phyloP scores from a whole-genome alignment of 2,797 vertebrate species.

The Crax fasciolata region DNA sequence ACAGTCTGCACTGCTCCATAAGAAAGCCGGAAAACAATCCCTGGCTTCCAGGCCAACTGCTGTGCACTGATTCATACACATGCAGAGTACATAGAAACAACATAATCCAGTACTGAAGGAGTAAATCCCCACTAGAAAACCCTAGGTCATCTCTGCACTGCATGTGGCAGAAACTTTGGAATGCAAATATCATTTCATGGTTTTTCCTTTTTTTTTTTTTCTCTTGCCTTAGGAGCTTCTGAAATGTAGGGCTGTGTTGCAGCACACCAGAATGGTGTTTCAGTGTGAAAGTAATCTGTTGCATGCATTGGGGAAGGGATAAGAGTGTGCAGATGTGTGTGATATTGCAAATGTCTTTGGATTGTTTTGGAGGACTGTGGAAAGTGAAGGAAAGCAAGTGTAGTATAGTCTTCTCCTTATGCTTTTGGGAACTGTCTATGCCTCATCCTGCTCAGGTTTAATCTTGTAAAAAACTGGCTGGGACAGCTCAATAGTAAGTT shows the following conservation, averaged over 20 bases:
- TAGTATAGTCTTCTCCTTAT: not conserved
- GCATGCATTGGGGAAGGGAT: not conserved
- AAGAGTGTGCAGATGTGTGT: not conserved
- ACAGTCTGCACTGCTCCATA: not conserved
- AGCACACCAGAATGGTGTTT: not conserved
- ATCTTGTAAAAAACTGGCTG: not conserved
- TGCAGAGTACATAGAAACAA: not conserved
- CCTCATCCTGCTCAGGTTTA: not conserved
- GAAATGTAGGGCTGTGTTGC: not conserved
- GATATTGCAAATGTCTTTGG: not conserved
- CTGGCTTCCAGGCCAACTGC: not conserved
- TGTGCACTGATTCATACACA: not conserved
- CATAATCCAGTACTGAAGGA: too few species aligned
- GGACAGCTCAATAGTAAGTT: not conserved
- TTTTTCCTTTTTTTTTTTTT: not conserved
- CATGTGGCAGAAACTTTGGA: not conserved
- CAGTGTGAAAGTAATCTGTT: not conserved
- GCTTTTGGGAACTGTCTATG: not conserved
- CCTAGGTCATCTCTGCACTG: not conserved
- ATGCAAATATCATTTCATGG: not conserved
- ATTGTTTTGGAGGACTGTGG: not conserved
- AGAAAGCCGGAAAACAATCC: not conserved
- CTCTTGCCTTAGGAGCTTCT: not conserved
- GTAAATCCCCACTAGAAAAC: not conserved
- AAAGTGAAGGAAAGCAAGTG: not conserved